These are phyloP conservation scores for Eristalis tenax DNA, from an alignment of 2,888 invertebrate species.

Conservation along the genomic window DNA sequence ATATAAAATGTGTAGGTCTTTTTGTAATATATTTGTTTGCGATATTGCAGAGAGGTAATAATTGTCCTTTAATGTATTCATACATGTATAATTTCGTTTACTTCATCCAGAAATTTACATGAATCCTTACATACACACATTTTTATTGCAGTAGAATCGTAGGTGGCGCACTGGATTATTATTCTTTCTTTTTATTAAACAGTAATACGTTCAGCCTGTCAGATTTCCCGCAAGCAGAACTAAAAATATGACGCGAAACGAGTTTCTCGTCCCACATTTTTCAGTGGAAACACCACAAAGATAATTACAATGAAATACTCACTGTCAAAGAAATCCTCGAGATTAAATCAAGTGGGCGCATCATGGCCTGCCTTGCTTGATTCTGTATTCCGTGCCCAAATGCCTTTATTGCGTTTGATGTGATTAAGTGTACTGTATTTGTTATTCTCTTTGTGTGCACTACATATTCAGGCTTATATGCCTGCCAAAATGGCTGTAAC, in stretches of 20 bases:
- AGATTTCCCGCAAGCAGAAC: conserved; percentile 17
- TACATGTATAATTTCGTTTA: not conserved
- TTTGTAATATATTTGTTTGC: too few species aligned
- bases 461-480: conserved; percentile 13
- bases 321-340: conserved; percentile 52
- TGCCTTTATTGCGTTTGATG: conserved; percentile 37
- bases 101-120: not conserved
- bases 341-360: conserved; percentile 54
- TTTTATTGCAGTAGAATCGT: conserved; percentile 22
- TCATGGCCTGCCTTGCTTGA: conserved; percentile 22
- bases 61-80: too few species aligned
- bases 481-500: conserved; percentile 6
- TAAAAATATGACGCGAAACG: conserved; percentile 39
- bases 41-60: too few species aligned
- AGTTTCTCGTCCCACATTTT: conserved; percentile 56
- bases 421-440: conserved; percentile 47
- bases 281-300: conserved; percentile 44
- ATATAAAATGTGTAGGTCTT: too few species aligned
- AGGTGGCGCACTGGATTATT: conserved; percentile 34
- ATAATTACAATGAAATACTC: conserved; percentile 56
- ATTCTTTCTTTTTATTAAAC: not conserved
- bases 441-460: conserved; percentile 38
- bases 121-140: not conserved
- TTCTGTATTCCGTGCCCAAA: conserved; percentile 50
- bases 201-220: conserved; percentile 10